Evolutionary conservation across 2,113 vertebrate species (phyloP).

Genomic region (Albula glossodonta): DNA sequence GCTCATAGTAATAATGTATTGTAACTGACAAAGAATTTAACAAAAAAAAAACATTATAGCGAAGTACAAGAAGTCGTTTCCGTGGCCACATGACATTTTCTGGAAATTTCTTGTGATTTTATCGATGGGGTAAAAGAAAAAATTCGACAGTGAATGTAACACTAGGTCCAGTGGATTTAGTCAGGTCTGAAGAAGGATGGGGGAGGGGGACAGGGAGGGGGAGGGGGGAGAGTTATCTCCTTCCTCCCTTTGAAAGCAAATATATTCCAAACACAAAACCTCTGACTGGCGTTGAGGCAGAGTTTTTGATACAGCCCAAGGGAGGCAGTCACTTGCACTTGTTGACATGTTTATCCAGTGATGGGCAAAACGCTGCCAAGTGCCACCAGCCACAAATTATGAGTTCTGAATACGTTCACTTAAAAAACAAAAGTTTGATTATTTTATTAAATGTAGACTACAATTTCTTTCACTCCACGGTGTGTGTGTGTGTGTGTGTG

Average conservation of each 20-base stretch:
- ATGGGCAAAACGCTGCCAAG: not conserved
- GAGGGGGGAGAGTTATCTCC: too few species aligned
- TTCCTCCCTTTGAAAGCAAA: not conserved
- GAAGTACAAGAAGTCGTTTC: not conserved
- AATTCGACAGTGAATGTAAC: too few species aligned
- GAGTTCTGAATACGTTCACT: not conserved
- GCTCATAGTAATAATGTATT: not conserved
- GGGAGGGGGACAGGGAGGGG: too few species aligned
- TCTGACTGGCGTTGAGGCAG: not conserved
- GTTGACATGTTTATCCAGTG: not conserved
- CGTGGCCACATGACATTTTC: too few species aligned
- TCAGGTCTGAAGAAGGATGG: too few species aligned
- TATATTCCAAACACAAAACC: not conserved
- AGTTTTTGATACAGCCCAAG: not conserved
- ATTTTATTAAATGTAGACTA: conserved; percentile 34
- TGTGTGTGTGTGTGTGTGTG: not conserved
- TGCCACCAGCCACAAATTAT: not conserved
- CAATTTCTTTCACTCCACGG: not conserved
- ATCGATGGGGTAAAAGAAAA: too few species aligned
- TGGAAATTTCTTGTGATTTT: too few species aligned
- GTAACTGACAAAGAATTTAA: not conserved
- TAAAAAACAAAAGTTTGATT: not conserved
- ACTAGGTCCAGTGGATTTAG: too few species aligned
- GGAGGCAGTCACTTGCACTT: not conserved
- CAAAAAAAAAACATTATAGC: not conserved